Evolutionary conservation across 2,888 invertebrate species (phyloP).

Genomic region (Melanostoma mellinum): DNA sequence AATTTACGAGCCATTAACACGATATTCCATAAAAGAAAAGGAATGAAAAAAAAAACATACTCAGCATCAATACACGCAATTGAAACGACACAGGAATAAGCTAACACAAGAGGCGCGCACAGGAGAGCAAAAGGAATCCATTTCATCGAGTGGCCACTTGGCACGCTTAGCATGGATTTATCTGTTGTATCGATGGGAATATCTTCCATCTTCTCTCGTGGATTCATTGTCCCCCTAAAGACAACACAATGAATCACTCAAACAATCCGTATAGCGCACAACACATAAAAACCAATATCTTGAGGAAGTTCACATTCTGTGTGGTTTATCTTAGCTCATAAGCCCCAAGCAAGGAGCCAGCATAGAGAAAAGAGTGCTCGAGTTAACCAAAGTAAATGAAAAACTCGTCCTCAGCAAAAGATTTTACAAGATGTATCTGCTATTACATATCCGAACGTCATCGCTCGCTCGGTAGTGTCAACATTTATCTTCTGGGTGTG

Average conservation of each 20-base stretch:
- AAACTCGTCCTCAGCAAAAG: slow-evolving; percentile 68
- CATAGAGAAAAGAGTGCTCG: slow-evolving; percentile 45
- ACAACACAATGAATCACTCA: slow-evolving; percentile 71
- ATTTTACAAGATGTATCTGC: slow-evolving; percentile 32
- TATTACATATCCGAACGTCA: slow-evolving; percentile 52
- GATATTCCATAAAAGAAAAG: slow-evolving; percentile 44
- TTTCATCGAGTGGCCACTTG: slow-evolving; percentile 71
- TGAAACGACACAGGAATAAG: slow-evolving; percentile 27
- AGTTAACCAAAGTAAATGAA: slow-evolving; percentile 71
- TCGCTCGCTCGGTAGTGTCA: slow-evolving; percentile 37
- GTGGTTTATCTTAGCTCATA: slow-evolving; percentile 14
- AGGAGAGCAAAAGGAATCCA: slow-evolving; percentile 48
- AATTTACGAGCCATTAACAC: slow-evolving; percentile 72
- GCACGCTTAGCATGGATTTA: slow-evolving; percentile 72
- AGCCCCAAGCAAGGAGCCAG: slow-evolving; percentile 15
- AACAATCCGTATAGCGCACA: slow-evolving; percentile 43
- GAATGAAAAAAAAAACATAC: slow-evolving; percentile 9
- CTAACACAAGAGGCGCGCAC: background rate
- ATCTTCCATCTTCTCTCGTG: slow-evolving; percentile 29
- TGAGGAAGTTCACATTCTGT: slow-evolving; percentile 59
- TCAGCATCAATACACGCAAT: slow-evolving; percentile 62
- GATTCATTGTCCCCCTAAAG: slow-evolving; percentile 57
- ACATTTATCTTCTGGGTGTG: slow-evolving; percentile 40
- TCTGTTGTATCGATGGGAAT: slow-evolving; percentile 62
- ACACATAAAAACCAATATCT: slow-evolving; percentile 34